Base-by-base conservation (phyloP, 2,797 vertebrate species). In the Lacerta bilineata region DNA sequence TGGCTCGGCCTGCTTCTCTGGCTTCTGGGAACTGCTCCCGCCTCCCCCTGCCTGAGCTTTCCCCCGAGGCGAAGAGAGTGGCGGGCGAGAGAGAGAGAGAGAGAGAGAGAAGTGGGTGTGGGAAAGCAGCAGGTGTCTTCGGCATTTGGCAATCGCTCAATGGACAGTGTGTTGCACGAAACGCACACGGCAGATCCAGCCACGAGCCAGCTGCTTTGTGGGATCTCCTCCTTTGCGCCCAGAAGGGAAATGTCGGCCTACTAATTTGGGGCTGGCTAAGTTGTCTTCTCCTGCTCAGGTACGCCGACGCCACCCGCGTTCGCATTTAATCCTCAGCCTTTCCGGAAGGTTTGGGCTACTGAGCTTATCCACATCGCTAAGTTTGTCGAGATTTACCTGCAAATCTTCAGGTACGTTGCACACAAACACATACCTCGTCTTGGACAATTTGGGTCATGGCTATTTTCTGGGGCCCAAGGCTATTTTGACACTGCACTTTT, bases 121-220 rank as follows among this genome's bases (percentile, higher is more conserved):
- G 92, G 94, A 95, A 94, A 90, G 90, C 85, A 88, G 93, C 93
- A 88, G 93, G 91, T 88, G 92, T 68, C 84, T 89, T 86, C 76
- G 55, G 85, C 55, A 71, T 93, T 88, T 91, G 92, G 93, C 93
- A 92, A 87, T 82, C 55, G 20, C 61, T 68, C 77, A 68, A 25
- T 36, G 77, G 81, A 55, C 39, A 61, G 74, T 66, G 5, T 33
- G 29, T 78, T 79, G 80, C 74, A 50, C 17, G 66, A 87, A 75
- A 74, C 20, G 46, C 71, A 55, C 27, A 71, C 61, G 0, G 82
- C 55, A 41, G 81, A 80, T 68, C 18, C 59, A 13, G 80, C 59
- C 81, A 55, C 8, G 18, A 61, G 78, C 41, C 41, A 20, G 2
- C 66, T 71, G 39, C 75, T 76, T 85, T 84, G 77, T 77, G 36